Conservation (phyloP, 2,888 invertebrate genomes). For the Apotomis turbidana region DNA sequence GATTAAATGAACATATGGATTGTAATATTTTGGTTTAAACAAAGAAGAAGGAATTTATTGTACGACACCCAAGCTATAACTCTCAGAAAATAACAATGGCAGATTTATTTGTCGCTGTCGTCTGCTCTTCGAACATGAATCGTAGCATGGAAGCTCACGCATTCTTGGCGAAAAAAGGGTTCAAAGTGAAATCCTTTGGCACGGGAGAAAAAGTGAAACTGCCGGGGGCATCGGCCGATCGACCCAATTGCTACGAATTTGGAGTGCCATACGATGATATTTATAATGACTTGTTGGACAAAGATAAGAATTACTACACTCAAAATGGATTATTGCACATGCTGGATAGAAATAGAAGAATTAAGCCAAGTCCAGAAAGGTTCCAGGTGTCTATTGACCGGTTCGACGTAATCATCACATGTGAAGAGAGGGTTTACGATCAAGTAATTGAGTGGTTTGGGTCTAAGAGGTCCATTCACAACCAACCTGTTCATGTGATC, state of each 20-base stretch:
- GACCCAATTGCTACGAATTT: slow-evolving; percentile 98
- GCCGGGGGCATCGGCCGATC: slow-evolving; percentile 96
- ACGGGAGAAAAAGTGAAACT: slow-evolving; percentile 98
- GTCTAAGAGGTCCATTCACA: slow-evolving; percentile 89
- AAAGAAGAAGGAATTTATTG: slow-evolving; percentile 11
- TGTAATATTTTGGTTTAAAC: not conserved
- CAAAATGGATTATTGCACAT: slow-evolving; percentile 99
- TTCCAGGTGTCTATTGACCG: slow-evolving; percentile 95
- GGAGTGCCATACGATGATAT: slow-evolving; percentile 97
- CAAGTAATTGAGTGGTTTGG: slow-evolving; percentile 98
- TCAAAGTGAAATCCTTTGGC: slow-evolving; percentile 96
- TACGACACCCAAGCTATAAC: not conserved
- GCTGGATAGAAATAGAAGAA: slow-evolving; percentile 97
- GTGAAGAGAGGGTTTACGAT: slow-evolving; percentile 99
- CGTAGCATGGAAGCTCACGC: slow-evolving; percentile 99
- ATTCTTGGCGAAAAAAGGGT: slow-evolving; percentile 98
- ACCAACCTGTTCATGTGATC: slow-evolving; percentile 97
- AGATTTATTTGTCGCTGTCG: slow-evolving; percentile 93
- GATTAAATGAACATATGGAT: slow-evolving; percentile 27
- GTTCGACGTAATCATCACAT: slow-evolving; percentile 98
- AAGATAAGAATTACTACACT: slow-evolving; percentile 97
- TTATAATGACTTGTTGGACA: slow-evolving; percentile 94
- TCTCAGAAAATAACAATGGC: slow-evolving; percentile 53
- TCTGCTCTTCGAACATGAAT: slow-evolving; percentile 99
- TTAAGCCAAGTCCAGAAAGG: slow-evolving; percentile 96